Base-by-base conservation (phyloP, 2,888 invertebrate species). In the Habroteleia sp. region DNA sequence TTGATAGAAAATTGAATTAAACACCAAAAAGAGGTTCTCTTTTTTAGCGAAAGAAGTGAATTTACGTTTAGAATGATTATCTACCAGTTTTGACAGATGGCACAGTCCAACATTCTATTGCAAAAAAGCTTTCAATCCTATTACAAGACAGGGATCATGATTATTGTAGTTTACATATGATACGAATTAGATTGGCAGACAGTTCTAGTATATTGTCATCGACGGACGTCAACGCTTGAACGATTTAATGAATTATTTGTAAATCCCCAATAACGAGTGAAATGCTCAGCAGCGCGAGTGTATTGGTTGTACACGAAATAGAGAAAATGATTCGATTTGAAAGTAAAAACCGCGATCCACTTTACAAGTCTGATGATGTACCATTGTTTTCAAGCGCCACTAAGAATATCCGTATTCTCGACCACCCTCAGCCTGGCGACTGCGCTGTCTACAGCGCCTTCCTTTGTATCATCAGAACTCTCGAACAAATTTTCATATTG, bases 401-500 rank as follows among this genome's bases (percentile, higher is more conserved):
- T 84, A 83, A 83, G 84, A 83, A 83, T 83, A 84, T 81, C 81
- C 77, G 77, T 79, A 68, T 77, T 76, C 73, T 68, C 80, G 77
- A 78, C 82, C 81, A 75, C 80, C 68, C 77, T 63, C 78, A 77
- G 81, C 71, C 20, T 35, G 39, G 65, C 52, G 77, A 72, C 68
- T 76, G 77, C 66, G 72, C 76, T 71, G 44, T 63, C 69, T 65
- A 48, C 66, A 54, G 66, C 71, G 60, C 37, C 80, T 81, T 84
- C 82, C 84, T 86, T 87, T 86, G 85, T 86, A 85, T 87, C 85
- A 87, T 86, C 85, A 87, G 86, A 87, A 86, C 87, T 86, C 85
- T 85, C 83, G 83, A 86, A 86, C 84, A 86, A 87, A 87, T 87
- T 87, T 87, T 87, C 85, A 87, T 85, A 86, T 86, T 87, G 86